Evolutionary conservation across 1,140 invertebrate genomes (phyloP), one percentile per base, ranked within the genome.

Genomic region (Pseudoatta argentina): DNA sequence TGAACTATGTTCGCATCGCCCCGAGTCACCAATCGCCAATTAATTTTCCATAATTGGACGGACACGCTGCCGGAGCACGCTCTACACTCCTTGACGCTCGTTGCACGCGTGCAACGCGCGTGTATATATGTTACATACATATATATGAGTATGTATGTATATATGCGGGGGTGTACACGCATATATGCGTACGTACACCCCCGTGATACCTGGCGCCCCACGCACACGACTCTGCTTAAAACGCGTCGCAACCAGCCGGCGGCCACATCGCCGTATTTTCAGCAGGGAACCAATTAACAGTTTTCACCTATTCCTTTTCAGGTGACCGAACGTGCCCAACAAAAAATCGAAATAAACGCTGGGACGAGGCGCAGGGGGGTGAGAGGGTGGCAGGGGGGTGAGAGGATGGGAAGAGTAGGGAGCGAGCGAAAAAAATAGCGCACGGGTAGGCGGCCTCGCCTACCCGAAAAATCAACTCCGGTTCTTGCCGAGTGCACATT

Each of bases 1-100:
- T 88, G 63, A 86, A 88, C 89, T 91, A 90, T 91, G 91, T 89
- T 87, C 86, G 85, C 86, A 92, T 91, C 88, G 91, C 91, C 91
- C 77, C 86, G 89, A 92, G 89, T 91, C 88, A 92, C 87, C 90
- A 88, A 93, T 93, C 87, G 93, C 93, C 94, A 94, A 94, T 94
- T 94, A 94, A 94, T 94, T 94, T 94, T 94, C 94, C 91, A 94
- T 94, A 94, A 94, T 94, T 94, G 94, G 93, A 93, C 91, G 90
- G 88, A 90, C 91, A 91, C 89, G 81, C 87, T 85, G 77, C 77
- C 64, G 73, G 78, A 83, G 39, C 87, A 85, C 86, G 88, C 87
- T 73, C 79, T 83, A 86, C 85, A 87, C 88, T 87, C 88, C 88
- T 90, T 86, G 91, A 90, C 87, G 82, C 82, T 89, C 83, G 85